Evolutionary conservation across 2,113 vertebrate genomes (phyloP).

Genomic region (Rhineura floridana): DNA sequence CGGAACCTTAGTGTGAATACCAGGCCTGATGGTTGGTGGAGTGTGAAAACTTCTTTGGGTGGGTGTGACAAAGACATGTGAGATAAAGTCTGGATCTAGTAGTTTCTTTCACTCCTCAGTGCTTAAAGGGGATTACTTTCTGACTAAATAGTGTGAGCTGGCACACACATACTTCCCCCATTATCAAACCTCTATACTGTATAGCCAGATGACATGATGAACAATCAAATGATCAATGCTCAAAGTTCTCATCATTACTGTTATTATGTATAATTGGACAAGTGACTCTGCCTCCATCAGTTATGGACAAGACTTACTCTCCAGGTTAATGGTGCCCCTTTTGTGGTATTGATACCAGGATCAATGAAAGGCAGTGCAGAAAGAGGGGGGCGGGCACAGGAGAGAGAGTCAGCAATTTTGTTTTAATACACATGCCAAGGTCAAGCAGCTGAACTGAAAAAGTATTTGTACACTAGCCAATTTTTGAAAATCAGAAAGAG

Average conservation of each 20-base stretch:
- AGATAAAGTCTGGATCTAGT: neutral
- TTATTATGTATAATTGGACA: slow-evolving; percentile 21
- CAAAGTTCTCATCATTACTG: neutral
- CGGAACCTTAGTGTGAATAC: neutral
- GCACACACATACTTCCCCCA: neutral
- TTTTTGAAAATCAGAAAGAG: neutral
- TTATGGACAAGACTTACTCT: slow-evolving; percentile 4
- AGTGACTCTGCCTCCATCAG: neutral
- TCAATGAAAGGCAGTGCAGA: neutral
- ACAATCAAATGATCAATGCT: slow-evolving; percentile 6
- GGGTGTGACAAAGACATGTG: neutral
- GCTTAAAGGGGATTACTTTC: neutral
- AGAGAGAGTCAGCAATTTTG: neutral
- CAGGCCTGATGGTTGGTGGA: neutral
- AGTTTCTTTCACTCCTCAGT: neutral
- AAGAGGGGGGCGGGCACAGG: neutral
- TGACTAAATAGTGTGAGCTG: neutral
- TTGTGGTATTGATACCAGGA: neutral
- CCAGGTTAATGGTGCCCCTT: neutral
- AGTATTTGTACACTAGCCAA: neutral
- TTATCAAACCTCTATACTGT: neutral
- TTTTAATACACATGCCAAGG: neutral
- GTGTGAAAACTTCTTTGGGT: neutral
- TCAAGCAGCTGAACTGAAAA: neutral
- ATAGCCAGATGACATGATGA: neutral